phyloP scores from a whole-genome alignment of 2,113 vertebrate species.

The Rhinogobius similis region DNA sequence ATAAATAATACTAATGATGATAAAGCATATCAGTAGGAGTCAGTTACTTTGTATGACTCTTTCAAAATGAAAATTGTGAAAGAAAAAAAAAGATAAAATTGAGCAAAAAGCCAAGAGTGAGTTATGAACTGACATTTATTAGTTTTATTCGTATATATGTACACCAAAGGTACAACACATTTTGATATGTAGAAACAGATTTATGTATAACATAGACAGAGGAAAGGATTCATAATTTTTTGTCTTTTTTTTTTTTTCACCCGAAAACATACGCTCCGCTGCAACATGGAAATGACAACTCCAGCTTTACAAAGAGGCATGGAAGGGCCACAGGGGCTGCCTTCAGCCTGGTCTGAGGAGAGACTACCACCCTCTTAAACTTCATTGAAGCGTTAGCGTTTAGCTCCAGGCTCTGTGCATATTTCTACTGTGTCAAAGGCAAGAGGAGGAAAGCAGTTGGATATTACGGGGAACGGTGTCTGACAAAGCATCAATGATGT shows the following conservation, averaged over 20 bases:
- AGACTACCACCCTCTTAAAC: slow-evolving; percentile 40
- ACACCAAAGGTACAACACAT: slow-evolving; percentile 93
- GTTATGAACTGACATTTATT: slow-evolving; percentile 98
- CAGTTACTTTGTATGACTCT: no score
- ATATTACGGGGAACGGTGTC: slow-evolving; percentile 23
- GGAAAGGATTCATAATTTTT: slow-evolving; percentile 74
- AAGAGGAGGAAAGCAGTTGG: slow-evolving; percentile 56
- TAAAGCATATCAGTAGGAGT: no score
- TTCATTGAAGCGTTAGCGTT: slow-evolving; percentile 25
- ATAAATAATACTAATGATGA: no score
- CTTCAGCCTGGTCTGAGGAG: slow-evolving; percentile 57
- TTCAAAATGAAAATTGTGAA: no score
- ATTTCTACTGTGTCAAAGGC: slow-evolving; percentile 52
- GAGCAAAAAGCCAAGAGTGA: slow-evolving; percentile 60
- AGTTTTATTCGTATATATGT: slow-evolving; percentile 92
- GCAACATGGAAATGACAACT: slow-evolving; percentile 82
- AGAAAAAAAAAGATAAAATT: neutral
- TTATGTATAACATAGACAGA: slow-evolving; percentile 73
- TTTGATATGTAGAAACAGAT: slow-evolving; percentile 86
- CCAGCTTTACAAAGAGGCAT: slow-evolving; percentile 79
- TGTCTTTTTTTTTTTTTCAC: slow-evolving; percentile 57
- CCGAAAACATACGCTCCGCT: slow-evolving; percentile 57
- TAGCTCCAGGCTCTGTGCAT: slow-evolving; percentile 47
- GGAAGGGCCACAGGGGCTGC: slow-evolving; percentile 67
- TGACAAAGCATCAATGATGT: slow-evolving; percentile 25